Conservation (phyloP, 2,113 vertebrate genomes). For the Damaliscus lunatus region DNA sequence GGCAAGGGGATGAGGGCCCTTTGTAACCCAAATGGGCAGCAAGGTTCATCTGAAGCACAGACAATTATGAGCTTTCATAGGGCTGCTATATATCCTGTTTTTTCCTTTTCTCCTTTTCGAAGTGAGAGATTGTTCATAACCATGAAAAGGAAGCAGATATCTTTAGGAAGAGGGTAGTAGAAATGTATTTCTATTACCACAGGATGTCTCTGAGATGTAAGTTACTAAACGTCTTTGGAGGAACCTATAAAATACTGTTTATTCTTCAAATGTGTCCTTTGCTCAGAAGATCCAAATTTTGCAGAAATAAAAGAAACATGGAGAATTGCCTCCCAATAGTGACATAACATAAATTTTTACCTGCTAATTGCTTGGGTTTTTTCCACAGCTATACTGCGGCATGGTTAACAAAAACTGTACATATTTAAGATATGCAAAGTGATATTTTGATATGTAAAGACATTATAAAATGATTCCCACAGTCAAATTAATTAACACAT, state of each 20-base stretch:
- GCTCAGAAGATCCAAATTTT: not conserved
- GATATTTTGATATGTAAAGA: not conserved
- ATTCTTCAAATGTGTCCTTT: not conserved
- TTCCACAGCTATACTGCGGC: not conserved
- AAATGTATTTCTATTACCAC: not conserved
- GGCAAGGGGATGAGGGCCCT: not conserved
- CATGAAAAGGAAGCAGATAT: not conserved
- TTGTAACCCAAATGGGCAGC: not conserved
- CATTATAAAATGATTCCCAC: too few relatives aligned
- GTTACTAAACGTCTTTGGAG: not conserved
- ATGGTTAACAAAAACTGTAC: not conserved
- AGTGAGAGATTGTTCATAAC: not conserved
- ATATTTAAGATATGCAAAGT: too few relatives aligned
- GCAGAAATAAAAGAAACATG: not conserved
- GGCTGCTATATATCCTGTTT: accelerated
- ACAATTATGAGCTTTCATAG: not conserved
- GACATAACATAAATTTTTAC: not conserved
- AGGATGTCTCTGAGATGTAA: not conserved
- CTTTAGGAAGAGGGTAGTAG: not conserved
- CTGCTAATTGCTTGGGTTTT: not conserved
- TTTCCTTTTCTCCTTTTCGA: not conserved
- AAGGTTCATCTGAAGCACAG: too few relatives aligned
- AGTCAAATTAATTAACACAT: not conserved
- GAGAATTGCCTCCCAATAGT: too few relatives aligned
- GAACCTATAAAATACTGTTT: not conserved